A percentile compares a stretch with the other conserved stretches of the same genome.
phyloP scores from a whole-genome alignment of 2,797 vertebrate species.

The Sandelia bainsii region DNA sequence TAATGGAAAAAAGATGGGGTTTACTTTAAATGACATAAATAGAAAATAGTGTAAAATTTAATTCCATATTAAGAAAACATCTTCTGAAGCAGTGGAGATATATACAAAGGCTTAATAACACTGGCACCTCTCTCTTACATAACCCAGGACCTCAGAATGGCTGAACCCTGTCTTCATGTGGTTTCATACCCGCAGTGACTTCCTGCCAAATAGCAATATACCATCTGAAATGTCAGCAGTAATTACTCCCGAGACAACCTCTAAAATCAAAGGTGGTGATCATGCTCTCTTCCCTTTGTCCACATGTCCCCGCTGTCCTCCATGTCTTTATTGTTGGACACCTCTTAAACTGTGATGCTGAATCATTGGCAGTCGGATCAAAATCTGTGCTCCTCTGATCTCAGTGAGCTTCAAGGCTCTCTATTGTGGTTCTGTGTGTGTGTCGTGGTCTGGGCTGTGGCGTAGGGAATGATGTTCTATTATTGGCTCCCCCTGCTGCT shows the following conservation, averaged over 20 bases:
- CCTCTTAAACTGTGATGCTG: constrained; percentile 26
- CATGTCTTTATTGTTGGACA: constrained; percentile 1
- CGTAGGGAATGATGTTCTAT: constrained; percentile 40
- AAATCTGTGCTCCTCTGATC: constrained; percentile 16
- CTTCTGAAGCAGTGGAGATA: constrained; percentile 5
- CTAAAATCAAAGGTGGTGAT: constrained; percentile 58
- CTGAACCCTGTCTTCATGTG: constrained; percentile 53
- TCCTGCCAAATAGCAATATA: constrained; percentile 70
- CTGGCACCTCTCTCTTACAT: constrained; percentile 43
- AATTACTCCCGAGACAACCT: constrained; percentile 71
- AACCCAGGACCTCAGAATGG: constrained; percentile 35
- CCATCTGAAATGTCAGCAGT: constrained; percentile 75
- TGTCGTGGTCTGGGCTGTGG: constrained; percentile 16
- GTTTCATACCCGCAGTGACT: constrained; percentile 54
- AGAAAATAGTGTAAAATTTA: not conserved
- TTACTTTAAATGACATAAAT: constrained; percentile 4
- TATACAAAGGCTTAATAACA: constrained; percentile 17
- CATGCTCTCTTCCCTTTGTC: constrained; percentile 10
- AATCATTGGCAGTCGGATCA: constrained; percentile 7
- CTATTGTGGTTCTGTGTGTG: constrained; percentile 11
- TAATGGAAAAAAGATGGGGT: not conserved
- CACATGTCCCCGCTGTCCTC: not conserved
- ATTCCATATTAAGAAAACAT: constrained; percentile 14
- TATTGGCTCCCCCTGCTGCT: constrained; percentile 50
- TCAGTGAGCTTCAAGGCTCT: constrained; percentile 9